These are phyloP conservation scores for Trichopria drosophilae DNA, from an alignment of 2,888 invertebrate species.

Conservation along the genomic window DNA sequence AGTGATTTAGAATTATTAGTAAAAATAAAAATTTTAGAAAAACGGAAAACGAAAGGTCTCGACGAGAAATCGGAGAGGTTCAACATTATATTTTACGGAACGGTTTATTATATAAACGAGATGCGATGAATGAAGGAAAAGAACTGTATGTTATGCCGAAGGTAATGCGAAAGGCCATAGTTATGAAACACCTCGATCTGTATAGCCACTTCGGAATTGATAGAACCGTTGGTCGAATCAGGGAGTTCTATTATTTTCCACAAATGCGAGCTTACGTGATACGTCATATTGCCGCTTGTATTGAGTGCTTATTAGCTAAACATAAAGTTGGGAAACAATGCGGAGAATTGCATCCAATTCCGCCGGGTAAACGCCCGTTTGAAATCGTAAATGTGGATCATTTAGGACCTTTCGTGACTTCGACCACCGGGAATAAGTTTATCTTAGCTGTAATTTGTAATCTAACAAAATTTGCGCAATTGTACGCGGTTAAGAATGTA, in stretches of 20 bases:
- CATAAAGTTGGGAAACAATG: slow-evolving; percentile 20
- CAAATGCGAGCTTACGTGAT: slow-evolving; percentile 12
- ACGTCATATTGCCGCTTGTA: slow-evolving; percentile 11
- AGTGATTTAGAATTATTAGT: too few species aligned
- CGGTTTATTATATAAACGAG: too few species aligned
- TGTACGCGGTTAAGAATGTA: slow-evolving; percentile 24
- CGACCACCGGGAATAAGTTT: slow-evolving; percentile 21
- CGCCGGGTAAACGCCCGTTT: slow-evolving; percentile 29
- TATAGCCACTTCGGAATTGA: too few species aligned
- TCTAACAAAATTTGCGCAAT: slow-evolving; percentile 28
- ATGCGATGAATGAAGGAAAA: too few species aligned
- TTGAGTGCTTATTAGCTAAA: slow-evolving; percentile 30
- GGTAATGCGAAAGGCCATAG: too few species aligned
- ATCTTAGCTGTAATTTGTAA: slow-evolving; percentile 33
- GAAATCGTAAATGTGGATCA: slow-evolving; percentile 34
- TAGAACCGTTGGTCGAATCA: neutral
- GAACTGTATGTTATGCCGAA: too few species aligned
- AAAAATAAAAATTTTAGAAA: too few species aligned
- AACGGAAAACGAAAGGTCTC: too few species aligned
- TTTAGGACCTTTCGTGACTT: slow-evolving; percentile 33
- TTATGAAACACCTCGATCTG: too few species aligned
- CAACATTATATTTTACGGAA: too few species aligned
- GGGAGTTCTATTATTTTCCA: neutral
- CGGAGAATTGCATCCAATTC: slow-evolving; percentile 31
- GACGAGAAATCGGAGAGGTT: too few species aligned